Conservation (phyloP, 2,113 vertebrate genomes). For the Cavia porcellus region DNA sequence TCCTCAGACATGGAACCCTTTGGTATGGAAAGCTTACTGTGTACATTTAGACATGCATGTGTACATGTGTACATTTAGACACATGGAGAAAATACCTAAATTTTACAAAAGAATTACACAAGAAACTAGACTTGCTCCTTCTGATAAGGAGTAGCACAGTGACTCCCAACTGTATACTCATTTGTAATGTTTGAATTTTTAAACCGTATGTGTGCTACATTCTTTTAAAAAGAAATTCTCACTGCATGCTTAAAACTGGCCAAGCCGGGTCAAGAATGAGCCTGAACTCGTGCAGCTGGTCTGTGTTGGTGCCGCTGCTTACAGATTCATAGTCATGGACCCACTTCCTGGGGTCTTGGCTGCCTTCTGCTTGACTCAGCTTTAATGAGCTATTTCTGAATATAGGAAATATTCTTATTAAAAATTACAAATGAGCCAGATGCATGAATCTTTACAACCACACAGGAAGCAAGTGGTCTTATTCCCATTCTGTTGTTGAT, state of each 20-base stretch:
- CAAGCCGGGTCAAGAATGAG: not conserved
- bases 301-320: not conserved
- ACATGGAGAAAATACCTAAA: not conserved
- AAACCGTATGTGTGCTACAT: not conserved
- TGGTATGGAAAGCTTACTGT: not conserved
- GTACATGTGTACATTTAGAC: not conserved
- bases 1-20: not conserved
- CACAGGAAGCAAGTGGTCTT: not conserved
- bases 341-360: not conserved
- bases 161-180: not conserved
- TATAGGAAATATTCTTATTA: not conserved
- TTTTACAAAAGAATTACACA: not conserved
- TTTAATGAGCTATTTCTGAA: not conserved
- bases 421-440: not conserved
- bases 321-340: not conserved
- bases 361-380: conserved; percentile 40
- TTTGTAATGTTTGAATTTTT: not conserved
- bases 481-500: not conserved
- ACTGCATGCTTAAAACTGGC: not conserved
- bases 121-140: not conserved
- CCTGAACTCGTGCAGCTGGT: not conserved
- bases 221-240: conserved; percentile 14
- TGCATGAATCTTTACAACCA: not conserved
- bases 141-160: not conserved
- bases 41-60: not conserved